These are phyloP conservation scores for Burhinus bistriatus DNA, from an alignment of 2,113 vertebrate genomes.

Conservation along the genomic window DNA sequence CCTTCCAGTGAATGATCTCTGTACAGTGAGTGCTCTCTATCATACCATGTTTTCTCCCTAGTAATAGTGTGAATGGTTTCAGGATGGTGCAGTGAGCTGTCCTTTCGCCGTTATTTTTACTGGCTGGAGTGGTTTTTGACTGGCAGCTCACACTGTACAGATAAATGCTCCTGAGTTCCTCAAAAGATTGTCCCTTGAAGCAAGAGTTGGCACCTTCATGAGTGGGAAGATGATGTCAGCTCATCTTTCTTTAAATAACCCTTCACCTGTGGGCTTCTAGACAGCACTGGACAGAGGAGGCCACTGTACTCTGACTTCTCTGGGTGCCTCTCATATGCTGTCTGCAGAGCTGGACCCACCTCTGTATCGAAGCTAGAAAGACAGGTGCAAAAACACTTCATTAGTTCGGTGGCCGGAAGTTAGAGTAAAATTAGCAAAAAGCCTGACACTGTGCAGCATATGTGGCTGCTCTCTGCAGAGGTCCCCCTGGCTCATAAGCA, in stretches of 20 bases:
- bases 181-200: neutral
- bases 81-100: neutral
- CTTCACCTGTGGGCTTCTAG: neutral
- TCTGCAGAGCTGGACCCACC: neutral
- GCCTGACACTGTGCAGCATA: neutral
- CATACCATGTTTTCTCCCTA: neutral
- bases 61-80: neutral
- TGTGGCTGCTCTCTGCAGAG: neutral
- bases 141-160: neutral
- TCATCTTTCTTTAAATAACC: neutral
- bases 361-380: neutral
- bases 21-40: neutral
- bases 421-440: neutral
- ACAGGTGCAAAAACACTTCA: neutral
- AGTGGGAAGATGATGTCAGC: neutral
- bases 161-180: neutral
- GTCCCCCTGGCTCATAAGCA: neutral
- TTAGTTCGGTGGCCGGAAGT: neutral
- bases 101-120: neutral
- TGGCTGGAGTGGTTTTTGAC: neutral
- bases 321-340: neutral
- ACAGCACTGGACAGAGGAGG: neutral
- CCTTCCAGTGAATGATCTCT: neutral
- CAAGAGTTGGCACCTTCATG: neutral
- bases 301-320: neutral